phyloP scores from a whole-genome alignment of 2,888 invertebrate genomes.

The Gymnoscelis rufifasciata region DNA sequence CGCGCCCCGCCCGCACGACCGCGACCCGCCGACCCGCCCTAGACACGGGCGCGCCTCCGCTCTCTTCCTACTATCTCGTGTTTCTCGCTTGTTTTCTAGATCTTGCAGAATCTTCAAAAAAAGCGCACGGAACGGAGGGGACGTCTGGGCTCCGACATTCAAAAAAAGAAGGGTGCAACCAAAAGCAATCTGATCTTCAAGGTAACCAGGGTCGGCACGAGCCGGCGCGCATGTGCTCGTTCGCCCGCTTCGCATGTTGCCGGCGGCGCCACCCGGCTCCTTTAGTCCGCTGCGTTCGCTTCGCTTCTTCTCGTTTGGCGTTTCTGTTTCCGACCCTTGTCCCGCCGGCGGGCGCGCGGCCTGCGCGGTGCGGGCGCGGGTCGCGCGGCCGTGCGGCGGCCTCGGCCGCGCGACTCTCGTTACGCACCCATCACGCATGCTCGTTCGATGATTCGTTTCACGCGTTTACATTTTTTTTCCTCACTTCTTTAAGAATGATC shows the following conservation, averaged over 20 bases:
- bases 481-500: conserved; percentile 65
- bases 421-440: conserved; percentile 64
- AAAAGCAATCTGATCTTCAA: conserved; percentile 99
- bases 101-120: conserved; percentile 99
- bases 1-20: conserved; percentile 56
- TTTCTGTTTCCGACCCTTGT: conserved; percentile 66
- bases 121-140: conserved; percentile 98
- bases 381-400: conserved; percentile 61
- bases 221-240: conserved; percentile 79
- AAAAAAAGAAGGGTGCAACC: conserved; percentile 95
- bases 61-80: conserved; percentile 89
- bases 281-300: conserved; percentile 72
- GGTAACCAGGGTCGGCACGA: conserved; percentile 88
- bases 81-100: conserved; percentile 96
- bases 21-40: conserved; percentile 61
- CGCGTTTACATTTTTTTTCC: conserved; percentile 70
- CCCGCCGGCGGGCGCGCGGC: conserved; percentile 66
- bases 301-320: conserved; percentile 72
- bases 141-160: conserved; percentile 95
- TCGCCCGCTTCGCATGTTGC: conserved; percentile 78
- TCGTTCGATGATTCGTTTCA: conserved; percentile 67
- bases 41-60: conserved; percentile 70
- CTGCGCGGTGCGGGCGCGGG: conserved; percentile 46
- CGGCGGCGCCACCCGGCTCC: conserved; percentile 71
- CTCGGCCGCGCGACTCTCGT: conserved; percentile 52